A percentile compares a stretch with the other conserved stretches of the same genome.
phyloP scores from a whole-genome alignment of 2,888 invertebrate genomes.

The Dryocosmus kuriphilus region DNA sequence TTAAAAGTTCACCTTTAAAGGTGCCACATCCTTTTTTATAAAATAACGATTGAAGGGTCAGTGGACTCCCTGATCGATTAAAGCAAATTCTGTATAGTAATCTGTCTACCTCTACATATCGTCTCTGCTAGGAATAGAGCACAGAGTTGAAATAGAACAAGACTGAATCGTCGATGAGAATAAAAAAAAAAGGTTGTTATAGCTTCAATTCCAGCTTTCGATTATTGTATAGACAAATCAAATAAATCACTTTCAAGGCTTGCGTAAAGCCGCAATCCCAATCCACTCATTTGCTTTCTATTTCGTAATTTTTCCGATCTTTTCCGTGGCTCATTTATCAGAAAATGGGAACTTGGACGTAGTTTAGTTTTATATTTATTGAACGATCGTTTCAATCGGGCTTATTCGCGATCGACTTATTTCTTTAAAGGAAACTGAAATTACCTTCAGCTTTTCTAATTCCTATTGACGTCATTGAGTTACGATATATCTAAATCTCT shows the following conservation, averaged over 20 bases:
- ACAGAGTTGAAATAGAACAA: slow-evolving; percentile 9
- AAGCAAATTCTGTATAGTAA: slow-evolving; percentile 40
- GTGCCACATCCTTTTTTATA: not conserved
- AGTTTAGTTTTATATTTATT: slow-evolving; percentile 23
- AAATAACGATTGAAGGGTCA: slow-evolving; percentile 30
- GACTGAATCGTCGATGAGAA: slow-evolving; percentile 15
- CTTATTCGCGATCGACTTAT: not conserved
- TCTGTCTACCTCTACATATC: slow-evolving; percentile 31
- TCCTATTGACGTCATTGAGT: not conserved
- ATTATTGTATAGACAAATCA: slow-evolving; percentile 3
- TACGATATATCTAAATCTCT: not conserved
- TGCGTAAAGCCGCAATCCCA: not conserved
- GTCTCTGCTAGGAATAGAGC: slow-evolving; percentile 28
- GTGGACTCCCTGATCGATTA: slow-evolving; percentile 34
- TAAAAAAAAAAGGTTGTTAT: slow-evolving; percentile 4
- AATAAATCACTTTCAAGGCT: slow-evolving; percentile 8
- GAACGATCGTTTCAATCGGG: not conserved
- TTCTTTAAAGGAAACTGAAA: not conserved
- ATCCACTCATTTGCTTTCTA: not conserved
- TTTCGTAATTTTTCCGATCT: slow-evolving; percentile 2
- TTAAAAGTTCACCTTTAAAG: not conserved
- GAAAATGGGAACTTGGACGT: not conserved
- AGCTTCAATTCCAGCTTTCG: slow-evolving; percentile 15
- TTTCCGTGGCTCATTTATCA: slow-evolving; percentile 18
- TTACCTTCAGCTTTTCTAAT: not conserved